Base-by-base conservation (phyloP, 2,113 vertebrate genomes). In the Mustela nigripes region DNA sequence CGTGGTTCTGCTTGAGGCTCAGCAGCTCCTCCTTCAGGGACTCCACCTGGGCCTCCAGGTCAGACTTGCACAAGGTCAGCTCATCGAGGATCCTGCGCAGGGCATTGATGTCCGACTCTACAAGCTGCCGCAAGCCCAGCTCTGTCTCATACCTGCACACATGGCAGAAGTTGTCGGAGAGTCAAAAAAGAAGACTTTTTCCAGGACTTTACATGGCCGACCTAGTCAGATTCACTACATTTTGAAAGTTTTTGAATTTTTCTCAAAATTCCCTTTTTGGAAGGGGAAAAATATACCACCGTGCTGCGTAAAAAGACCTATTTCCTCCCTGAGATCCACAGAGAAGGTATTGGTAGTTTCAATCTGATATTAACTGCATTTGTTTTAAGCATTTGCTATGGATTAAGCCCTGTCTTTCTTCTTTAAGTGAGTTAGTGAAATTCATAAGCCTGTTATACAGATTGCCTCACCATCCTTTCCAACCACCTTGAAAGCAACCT, bases 1-100 rank as follows among this genome's bases (percentile, higher is more conserved):
- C 99, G 0, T 99, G 99, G 98, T 99, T 99, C 99, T 99, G 99
- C 99, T 98, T 99, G 26, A 99, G 99, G 92, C 95, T 99, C 96
- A 99, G 98, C 71, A 99, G 95, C 95, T 99, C 99, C 98, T 99
- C 99, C 97, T 99, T 99, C 62, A 99, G 99, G 69, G 99, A 76
- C 96, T 99, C 99, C 97, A 98, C 98, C 96, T 99, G 98, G 9
- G 98, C 97, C 97, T 99, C 99, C 98, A 99, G 62, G 74, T 99
- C 99, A 26, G 99, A 98, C 45, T 58, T 99, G 79, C 98, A 78
- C 11, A 99, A 93, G 50, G 99, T 99, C 95, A 99, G 96, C 21
- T 99, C 98, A 0, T 99, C 99, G 97, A 99, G 94, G 60, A 99
- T 98, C 16, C 98, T 98, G 2, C 98, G 98, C 91, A 99, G 93